Conservation (phyloP, 1,140 invertebrate genomes). For the Bombus balteatus region DNA sequence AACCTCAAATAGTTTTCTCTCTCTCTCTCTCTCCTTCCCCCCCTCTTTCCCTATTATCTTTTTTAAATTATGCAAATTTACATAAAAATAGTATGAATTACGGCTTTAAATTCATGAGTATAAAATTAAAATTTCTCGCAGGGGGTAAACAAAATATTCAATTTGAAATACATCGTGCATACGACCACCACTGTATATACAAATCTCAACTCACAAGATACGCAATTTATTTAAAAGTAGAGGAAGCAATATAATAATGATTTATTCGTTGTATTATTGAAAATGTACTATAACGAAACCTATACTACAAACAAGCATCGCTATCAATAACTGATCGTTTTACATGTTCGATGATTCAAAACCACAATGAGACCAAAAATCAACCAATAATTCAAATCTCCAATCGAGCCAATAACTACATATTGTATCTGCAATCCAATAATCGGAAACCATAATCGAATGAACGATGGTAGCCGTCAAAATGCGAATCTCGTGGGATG, state of each 20-base stretch:
- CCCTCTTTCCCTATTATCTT: too few relatives aligned
- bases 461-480: neutral
- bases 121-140: too few relatives aligned
- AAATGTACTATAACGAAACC: neutral
- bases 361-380: neutral
- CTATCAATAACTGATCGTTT: neutral
- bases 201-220: conserved; percentile 14
- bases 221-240: neutral
- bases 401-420: neutral
- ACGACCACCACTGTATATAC: neutral
- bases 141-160: too few relatives aligned
- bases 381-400: neutral
- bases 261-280: neutral
- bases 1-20: neutral
- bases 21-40: accelerated
- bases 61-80: neutral
- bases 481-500: conserved; percentile 39
- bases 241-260: neutral
- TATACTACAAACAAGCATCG: neutral
- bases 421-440: neutral
- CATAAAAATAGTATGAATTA: neutral
- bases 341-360: neutral
- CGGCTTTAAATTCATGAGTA: neutral
- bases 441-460: neutral
- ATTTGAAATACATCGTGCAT: neutral